Conservation (phyloP, 2,113 vertebrate genomes). For the Calidris pugnax region DNA sequence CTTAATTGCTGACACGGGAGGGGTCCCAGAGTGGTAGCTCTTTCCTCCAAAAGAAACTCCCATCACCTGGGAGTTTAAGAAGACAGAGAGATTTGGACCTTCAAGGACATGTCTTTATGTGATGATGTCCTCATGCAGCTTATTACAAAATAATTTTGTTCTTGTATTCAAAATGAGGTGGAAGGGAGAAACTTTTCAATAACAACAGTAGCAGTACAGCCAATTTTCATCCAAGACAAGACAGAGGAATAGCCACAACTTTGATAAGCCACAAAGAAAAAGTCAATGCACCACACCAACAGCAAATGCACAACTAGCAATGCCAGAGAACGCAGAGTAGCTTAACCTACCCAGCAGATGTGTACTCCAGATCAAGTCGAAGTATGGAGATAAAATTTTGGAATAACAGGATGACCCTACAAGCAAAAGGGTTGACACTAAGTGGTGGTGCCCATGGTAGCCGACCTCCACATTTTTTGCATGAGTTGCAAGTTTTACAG, state of each 20-base stretch:
- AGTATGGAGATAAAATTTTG: neutral
- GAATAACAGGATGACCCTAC: neutral
- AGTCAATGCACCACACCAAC: neutral
- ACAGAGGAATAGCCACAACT: neutral
- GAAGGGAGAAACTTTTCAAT: neutral
- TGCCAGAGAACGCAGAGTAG: neutral
- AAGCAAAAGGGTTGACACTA: neutral
- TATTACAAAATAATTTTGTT: neutral
- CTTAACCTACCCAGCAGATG: neutral
- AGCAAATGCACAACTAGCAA: neutral
- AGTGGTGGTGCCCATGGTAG: fast-evolving
- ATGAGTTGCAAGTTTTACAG: neutral
- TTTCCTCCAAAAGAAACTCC: neutral
- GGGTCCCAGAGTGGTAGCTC: neutral
- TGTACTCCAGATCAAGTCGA: neutral
- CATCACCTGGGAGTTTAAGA: neutral
- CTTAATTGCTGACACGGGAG: neutral
- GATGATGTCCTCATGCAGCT: neutral
- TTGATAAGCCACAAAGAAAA: neutral
- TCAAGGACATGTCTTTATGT: neutral
- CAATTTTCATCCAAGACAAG: neutral
- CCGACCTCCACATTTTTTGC: neutral
- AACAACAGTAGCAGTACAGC: neutral
- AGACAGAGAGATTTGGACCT: neutral
- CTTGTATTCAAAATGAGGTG: neutral